phyloP scores from a whole-genome alignment of 2,113 vertebrate genomes.

The Mugil cephalus region DNA sequence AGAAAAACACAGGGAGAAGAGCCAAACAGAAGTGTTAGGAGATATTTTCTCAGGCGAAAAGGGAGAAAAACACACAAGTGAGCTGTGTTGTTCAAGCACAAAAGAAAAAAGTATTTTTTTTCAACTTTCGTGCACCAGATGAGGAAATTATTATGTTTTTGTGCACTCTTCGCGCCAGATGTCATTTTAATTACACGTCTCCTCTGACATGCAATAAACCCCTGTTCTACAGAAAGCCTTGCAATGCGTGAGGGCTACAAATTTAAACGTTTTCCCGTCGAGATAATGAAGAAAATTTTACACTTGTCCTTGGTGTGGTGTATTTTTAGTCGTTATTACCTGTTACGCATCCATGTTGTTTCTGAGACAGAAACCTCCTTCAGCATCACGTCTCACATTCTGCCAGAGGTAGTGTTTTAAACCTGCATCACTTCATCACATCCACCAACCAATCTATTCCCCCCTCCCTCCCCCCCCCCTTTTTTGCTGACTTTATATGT shows the following conservation, averaged over 20 bases:
- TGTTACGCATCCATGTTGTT: not conserved
- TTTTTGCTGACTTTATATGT: not conserved
- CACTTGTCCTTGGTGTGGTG: not conserved
- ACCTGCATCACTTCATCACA: not conserved
- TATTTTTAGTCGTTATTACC: not conserved
- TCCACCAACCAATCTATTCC: slow-evolving; percentile 49
- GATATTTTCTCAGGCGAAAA: not conserved
- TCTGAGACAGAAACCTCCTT: slow-evolving; percentile 10
- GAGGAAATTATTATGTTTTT: not conserved
- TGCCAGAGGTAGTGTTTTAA: not conserved
- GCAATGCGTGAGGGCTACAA: not conserved
- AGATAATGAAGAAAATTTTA: too few relatives aligned
- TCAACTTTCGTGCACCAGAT: too few relatives aligned
- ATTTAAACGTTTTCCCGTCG: not conserved
- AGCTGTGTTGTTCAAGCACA: not conserved
- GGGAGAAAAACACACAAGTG: not conserved
- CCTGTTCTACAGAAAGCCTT: slow-evolving; percentile 22
- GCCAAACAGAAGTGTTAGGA: too few relatives aligned
- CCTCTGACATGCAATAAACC: not conserved
- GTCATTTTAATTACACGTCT: not conserved
- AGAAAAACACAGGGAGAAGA: not conserved
- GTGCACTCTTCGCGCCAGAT: not conserved
- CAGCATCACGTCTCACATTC: slow-evolving; percentile 1
- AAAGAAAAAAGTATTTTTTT: not conserved
- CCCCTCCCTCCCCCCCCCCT: not conserved